Evolutionary conservation across 2,113 vertebrate species (phyloP), one percentile per base, ranked within the genome.

Genomic region (Corythornis cristatus): DNA sequence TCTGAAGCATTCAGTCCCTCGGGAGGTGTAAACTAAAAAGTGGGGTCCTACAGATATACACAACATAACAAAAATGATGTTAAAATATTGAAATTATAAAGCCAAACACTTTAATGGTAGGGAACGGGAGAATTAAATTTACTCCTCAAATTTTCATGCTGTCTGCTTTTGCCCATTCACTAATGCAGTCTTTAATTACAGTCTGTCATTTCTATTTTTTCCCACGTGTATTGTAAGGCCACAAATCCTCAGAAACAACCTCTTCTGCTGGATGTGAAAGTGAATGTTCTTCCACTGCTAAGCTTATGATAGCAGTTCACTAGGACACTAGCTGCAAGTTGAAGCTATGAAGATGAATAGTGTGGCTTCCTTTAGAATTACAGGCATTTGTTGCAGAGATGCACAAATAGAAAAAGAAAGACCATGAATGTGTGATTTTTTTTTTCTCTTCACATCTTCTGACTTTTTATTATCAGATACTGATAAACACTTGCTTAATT

Each of bases 21-120:
- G 91, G 87, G 95, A 95, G 72, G 46, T 71, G 8, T 95, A 95
- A 96, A 96, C 92, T 95, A 93, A 96, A 95, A 96, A 96, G 90
- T 88, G 84, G 91, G 91, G 89, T 96, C 93, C 92, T 96, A 80
- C 78, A 93, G 78, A 95, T 92, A 95, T 60, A 83, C 48, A 89
- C 56, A 85, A 66, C 78, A 40, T 87, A 93, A 88, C 64, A 94
- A 86, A 96, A 95, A 95, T 90, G 0, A 80, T 88, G 82, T 77
- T 96, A 89, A 96, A 96, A 94, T 93, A 91, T 80, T 86, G 85
- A 94, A 88, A 89, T 85, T 91, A 85, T 75, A 95, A 95, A 96
- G 84, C 82, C 67, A 91, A 96, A 90, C 71, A 73, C 42, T 92
- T 90, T 88, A 90, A 83, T 35, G 58, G 18, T 77, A 3, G 0